Evolutionary conservation across 2,797 vertebrate species (phyloP), one percentile per base, ranked within the genome.

Genomic region (Protonibea diacanthus): DNA sequence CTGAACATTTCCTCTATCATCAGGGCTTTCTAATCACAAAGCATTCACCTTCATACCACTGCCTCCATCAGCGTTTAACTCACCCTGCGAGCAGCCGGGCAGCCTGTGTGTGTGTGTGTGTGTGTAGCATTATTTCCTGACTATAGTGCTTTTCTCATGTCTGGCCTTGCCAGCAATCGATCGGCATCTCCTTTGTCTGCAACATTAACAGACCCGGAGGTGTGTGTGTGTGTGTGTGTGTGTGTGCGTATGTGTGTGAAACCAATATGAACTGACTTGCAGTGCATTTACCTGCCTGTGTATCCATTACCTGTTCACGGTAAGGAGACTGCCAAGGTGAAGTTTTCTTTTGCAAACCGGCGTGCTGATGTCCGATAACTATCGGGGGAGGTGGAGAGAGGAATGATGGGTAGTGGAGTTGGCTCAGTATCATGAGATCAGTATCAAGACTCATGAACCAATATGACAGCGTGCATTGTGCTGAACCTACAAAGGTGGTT

Each of bases 141-240:
- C 90, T 85, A 80, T 79, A 83, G 84, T 76, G 82, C 84, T 90
- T 88, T 84, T 86, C 84, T 86, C 75, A 76, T 81, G 88, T 84
- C 77, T 83, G 89, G 89, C 86, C 87, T 90, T 92, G 89, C 86
- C 82, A 89, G 74, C 59, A 2, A 93, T 93, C 85, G 89, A 91
- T 91, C 12, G 81, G 76, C 88, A 78, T 85, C 89, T 88, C 85
- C 74, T 90, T 91, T 92, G 86, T 93, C 90, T 92, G 88, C 85
- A 88, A 77, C 89, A 89, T 93, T 91, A 91, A 91, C 85, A 87
- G 85, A 90, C 85, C 84, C 51, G 53, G 80, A 82, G 72, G 71
- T 83, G 62, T 86, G 83, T 82, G 83, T 76, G 72, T 67, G 67
- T 73, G 47, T 83, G 51, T 66, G 59, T 67, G 78, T 56, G 77